Conservation (phyloP, 1,140 invertebrate genomes). For the Aphaenogaster rudis region DNA sequence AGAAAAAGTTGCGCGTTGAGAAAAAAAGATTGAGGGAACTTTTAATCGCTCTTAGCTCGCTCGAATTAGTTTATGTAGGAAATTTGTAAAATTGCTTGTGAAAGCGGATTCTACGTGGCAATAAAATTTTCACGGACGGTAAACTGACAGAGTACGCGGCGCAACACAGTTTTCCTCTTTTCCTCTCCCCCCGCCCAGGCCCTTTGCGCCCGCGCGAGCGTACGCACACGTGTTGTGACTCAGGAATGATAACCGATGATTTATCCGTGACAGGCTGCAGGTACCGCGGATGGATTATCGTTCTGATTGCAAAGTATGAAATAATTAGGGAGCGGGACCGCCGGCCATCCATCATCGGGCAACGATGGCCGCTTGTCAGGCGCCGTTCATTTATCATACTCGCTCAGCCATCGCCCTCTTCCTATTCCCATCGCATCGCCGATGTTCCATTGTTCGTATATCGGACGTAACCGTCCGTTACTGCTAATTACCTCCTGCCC, state of each 20-base stretch:
- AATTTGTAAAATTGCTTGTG: background rate
- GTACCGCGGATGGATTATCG: conserved; percentile 86
- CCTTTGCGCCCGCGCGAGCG: conserved; percentile 50
- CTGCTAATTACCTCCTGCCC: conserved; percentile 84
- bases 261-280: conserved; percentile 86
- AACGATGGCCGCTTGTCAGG: conserved; percentile 86
- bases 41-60: background rate
- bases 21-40: background rate
- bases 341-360: conserved; percentile 85
- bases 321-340: conserved; percentile 86
- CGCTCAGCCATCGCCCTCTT: conserved; percentile 84
- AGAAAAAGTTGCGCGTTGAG: background rate
- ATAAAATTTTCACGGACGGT: conserved; percentile 3
- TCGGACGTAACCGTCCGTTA: conserved; percentile 82
- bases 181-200: background rate
- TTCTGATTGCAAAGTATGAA: conserved; percentile 88
- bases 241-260: conserved; percentile 85
- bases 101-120: background rate
- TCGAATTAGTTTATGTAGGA: background rate
- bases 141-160: conserved; percentile 6
- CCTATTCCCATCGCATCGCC: conserved; percentile 81
- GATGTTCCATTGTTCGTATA: conserved; percentile 83
- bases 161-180: conserved; percentile 43
- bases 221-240: conserved; percentile 77
- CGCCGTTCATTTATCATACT: conserved; percentile 87